A percentile compares a stretch with the other conserved stretches of the same genome.
Evolutionary conservation across 1,140 invertebrate genomes (phyloP).

Genomic region (Nautilus pompilius): DNA sequence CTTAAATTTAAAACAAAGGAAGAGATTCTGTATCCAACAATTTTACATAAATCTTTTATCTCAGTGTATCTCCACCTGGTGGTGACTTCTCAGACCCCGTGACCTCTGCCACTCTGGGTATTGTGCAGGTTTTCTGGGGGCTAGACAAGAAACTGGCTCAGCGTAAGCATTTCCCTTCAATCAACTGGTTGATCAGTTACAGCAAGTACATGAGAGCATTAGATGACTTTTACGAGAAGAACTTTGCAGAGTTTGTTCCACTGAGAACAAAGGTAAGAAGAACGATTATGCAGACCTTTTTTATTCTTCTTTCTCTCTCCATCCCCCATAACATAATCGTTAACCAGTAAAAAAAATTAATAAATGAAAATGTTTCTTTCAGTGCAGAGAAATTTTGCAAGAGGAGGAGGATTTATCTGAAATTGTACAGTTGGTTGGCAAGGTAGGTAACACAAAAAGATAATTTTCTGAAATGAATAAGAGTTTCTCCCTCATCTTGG

Average conservation of each 20-base stretch:
- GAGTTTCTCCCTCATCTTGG: not conserved
- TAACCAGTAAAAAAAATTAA: not conserved
- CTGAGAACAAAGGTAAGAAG: slow-evolving; percentile 59
- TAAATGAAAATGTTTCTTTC: slow-evolving; percentile 15
- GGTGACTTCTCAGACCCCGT: slow-evolving; percentile 99
- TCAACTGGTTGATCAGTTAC: slow-evolving; percentile 99
- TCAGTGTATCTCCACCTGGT: slow-evolving; percentile 92
- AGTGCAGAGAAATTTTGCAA: slow-evolving; percentile 67
- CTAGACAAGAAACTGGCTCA: slow-evolving; percentile 99
- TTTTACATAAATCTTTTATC: slow-evolving; percentile 15
- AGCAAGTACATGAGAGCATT: slow-evolving; percentile 97
- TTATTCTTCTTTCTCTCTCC: too few relatives aligned
- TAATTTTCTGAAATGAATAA: too few relatives aligned
- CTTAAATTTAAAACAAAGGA: too few relatives aligned
- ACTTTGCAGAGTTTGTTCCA: slow-evolving; percentile 98
- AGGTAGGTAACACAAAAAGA: slow-evolving; percentile 61
- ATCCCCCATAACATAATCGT: too few relatives aligned
- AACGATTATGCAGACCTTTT: not conserved
- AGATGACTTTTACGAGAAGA: slow-evolving; percentile 99
- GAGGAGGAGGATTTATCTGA: slow-evolving; percentile 99
- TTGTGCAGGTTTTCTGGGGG: slow-evolving; percentile 99
- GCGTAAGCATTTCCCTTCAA: slow-evolving; percentile 99
- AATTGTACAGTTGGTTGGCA: slow-evolving; percentile 99
- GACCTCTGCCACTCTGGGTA: slow-evolving; percentile 97
- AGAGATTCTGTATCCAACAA: too few relatives aligned